These are phyloP conservation scores for Cryptoprocta ferox DNA, from an alignment of 2,797 vertebrate species.

Conservation along the genomic window DNA sequence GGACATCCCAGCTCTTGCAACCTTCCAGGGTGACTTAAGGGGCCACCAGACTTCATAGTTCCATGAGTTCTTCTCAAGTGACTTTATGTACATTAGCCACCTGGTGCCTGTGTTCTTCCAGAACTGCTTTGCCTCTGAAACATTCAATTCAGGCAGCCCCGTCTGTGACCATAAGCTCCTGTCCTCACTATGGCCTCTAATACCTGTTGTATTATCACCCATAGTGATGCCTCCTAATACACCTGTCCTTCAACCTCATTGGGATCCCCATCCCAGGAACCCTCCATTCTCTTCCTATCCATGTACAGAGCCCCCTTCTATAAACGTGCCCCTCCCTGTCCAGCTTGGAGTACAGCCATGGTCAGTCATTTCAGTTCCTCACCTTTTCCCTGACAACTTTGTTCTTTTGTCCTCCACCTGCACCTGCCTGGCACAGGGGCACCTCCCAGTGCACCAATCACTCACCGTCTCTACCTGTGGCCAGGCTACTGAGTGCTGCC, in stretches of 20 bases:
- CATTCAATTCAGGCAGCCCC: background rate
- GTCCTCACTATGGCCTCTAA: background rate
- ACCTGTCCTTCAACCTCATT: background rate
- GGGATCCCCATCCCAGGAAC: background rate
- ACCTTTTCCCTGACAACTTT: background rate
- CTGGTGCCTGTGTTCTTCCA: background rate
- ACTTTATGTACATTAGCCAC: background rate
- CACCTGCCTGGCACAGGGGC: background rate
- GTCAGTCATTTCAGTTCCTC: background rate
- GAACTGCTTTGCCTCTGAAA: background rate
- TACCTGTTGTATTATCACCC: too few relatives aligned
- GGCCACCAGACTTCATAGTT: background rate
- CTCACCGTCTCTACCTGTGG: background rate
- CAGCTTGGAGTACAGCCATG: background rate
- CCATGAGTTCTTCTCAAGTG: background rate
- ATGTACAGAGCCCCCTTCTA: background rate
- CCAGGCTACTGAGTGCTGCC: background rate
- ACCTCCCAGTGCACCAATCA: background rate
- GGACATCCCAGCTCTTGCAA: background rate
- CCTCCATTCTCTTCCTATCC: background rate
- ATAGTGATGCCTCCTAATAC: background rate
- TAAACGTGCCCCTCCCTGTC: background rate
- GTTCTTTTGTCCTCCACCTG: background rate
- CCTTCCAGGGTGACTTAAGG: background rate
- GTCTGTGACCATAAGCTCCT: background rate